These are phyloP conservation scores for Spodoptera exigua DNA, from an alignment of 2,888 invertebrate genomes.

Conservation along the genomic window DNA sequence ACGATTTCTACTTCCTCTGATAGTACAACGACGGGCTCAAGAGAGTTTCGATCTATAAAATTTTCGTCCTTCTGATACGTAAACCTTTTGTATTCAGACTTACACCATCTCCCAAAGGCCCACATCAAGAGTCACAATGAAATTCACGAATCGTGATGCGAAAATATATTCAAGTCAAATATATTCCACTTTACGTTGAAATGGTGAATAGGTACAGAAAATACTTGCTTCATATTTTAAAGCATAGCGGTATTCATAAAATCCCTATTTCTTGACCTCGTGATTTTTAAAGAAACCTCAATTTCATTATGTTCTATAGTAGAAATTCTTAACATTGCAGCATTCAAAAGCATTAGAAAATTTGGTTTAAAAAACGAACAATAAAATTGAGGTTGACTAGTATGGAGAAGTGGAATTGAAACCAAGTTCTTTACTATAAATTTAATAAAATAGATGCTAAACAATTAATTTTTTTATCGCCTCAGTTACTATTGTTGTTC, in stretches of 20 bases:
- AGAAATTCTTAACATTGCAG: no score
- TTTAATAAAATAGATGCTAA: no score
- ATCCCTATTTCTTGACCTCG: not conserved
- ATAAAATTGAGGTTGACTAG: no score
- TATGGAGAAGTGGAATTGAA: no score
- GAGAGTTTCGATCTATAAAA: constrained; percentile 72
- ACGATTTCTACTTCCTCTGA: constrained; percentile 41
- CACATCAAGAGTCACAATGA: constrained; percentile 65
- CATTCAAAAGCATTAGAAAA: no score
- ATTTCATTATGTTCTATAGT: no score
- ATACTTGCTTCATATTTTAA: constrained; percentile 25
- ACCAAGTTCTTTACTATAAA: no score
- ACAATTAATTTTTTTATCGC: no score
- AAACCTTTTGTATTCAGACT: constrained; percentile 70
- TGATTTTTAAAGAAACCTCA: not conserved
- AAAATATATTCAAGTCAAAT: constrained; percentile 62
- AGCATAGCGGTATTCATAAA: not conserved
- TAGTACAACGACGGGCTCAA: constrained; percentile 57
- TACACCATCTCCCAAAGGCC: constrained; percentile 61
- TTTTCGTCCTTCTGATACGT: constrained; percentile 66
- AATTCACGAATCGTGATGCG: constrained; percentile 61
- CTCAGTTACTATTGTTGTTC: no score
- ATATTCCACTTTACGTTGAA: constrained; percentile 42
- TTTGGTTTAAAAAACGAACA: no score
- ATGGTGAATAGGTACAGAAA: constrained; percentile 26